phyloP scores from a whole-genome alignment of 2,113 vertebrate species.

The Platysternon megacephalum region DNA sequence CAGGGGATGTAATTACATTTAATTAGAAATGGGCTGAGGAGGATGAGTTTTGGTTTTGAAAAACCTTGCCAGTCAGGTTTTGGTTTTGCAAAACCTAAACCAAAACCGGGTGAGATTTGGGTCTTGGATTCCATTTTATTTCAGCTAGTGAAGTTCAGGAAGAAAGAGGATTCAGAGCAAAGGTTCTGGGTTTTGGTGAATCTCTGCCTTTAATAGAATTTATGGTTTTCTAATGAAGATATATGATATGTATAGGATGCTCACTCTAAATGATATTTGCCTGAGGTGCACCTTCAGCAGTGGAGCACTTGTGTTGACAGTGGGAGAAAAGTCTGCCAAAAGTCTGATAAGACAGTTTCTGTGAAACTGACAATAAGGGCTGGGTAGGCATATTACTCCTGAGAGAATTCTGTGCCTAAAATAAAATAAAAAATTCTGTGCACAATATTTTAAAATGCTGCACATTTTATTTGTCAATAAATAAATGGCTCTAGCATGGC shows the following conservation, averaged over 20 bases:
- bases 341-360: neutral
- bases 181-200: neutral
- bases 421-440: no score
- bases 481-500: no score
- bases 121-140: neutral
- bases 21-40: neutral
- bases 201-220: neutral
- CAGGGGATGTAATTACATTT: slow-evolving; percentile 10
- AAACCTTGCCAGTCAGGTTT: neutral
- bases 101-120: neutral
- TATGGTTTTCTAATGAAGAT: neutral
- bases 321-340: neutral
- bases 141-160: neutral
- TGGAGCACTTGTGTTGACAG: neutral
- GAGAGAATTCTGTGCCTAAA: neutral
- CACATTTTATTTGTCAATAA: no score
- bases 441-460: no score
- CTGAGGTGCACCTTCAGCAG: neutral
- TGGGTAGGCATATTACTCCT: neutral
- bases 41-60: neutral
- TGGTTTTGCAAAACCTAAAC: neutral
- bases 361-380: neutral
- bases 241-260: neutral
- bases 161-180: neutral
- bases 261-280: neutral